Base-by-base conservation (phyloP, 2,113 vertebrate genomes). In the Podarcis raffonei region DNA sequence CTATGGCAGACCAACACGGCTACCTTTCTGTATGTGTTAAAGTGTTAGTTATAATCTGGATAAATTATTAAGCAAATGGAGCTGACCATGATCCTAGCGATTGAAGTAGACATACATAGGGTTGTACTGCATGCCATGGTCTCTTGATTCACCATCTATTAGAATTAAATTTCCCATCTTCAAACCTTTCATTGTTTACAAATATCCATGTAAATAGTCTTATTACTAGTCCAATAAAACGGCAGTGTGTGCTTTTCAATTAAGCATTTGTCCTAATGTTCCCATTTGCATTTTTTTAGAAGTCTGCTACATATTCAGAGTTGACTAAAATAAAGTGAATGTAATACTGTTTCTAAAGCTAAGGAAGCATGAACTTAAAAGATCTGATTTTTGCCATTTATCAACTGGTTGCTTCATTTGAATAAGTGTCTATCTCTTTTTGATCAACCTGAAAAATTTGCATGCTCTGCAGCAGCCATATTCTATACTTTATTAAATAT, bases 401-500 rank as follows among this genome's bases (percentile, higher is more conserved):
- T 94, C 92, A 95, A 91, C 89, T 94, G 93, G 96, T 96, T 95
- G 48, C 95, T 95, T 94, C 95, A 94, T 95, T 93, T 92, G 94
- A 95, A 96, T 94, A 83, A 88, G 48, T 39, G 93, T 92, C 95
- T 94, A 87, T 95, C 94, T 90, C 92, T 94, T 92, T 95, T 95
- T 94, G 94, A 96, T 94, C 95, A 93, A 77, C 94, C 95, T 72
- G 83, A 92, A 89, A 90, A 94, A 96, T 97, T 94, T 96, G 95
- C 95, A 96, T 96, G 95, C 96, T 86, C 32, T 90, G 75, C 88
- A 90, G 96, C 96, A 94, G 93, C 94, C 95, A 94, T 96, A 95
- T 95, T 96, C 95, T 96, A 92, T 96, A 95, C 96, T 96, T 97
- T 97, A 97, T 98, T 98, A 97, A 96, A 97, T 97, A 96, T 97